Evolutionary conservation across 2,888 invertebrate genomes (phyloP), one percentile per base, ranked within the genome.

Genomic region (Brachyptera putata): DNA sequence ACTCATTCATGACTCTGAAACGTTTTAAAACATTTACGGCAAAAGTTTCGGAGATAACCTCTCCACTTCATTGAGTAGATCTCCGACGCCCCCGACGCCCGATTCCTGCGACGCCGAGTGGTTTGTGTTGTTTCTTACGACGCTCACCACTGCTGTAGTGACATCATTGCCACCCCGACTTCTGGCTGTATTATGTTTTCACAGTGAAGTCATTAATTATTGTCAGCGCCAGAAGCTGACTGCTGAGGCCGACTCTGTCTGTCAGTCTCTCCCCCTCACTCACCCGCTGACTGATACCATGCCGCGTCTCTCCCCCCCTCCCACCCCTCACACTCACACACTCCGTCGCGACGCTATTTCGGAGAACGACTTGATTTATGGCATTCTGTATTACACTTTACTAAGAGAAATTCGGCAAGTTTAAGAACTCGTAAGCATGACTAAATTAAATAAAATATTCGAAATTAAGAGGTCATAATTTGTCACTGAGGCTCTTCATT

Each of bases 291-390:
- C 48, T 48, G 48, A 48, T 24, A 48, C 25, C 48, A 16, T 48
- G 48, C 49, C 16, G n/a, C 49, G 13, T 1, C 49, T 26, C 30
- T 13, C 5, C 48, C n/a, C 22, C 48, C 21, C 48, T 48, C 48
- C 43, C 3, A 3, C 2, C 16, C 43, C 43, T 24, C 13, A 26
- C 48, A 25, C 48, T 49, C 48, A 14, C 48, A 22, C 7, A 14
- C 48, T 24, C 24, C 49, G 49, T 26, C 49, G 49, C 14, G 14
- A 37, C 16, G 26, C 58, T 53, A 39, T 50, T 58, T 58, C 48
- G 36, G 39, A 25, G 5, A 16, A 26, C 49, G 25, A 49, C 53
- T 53, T 58, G 58, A 58, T 58, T 58, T 58, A 58, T 58, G 50
- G 50, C 16, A 25, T 26, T 25, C 41, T 41, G 37, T 26, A 53